Base-by-base conservation (phyloP, 2,113 vertebrate genomes). In the Balaenoptera acutorostrata region DNA sequence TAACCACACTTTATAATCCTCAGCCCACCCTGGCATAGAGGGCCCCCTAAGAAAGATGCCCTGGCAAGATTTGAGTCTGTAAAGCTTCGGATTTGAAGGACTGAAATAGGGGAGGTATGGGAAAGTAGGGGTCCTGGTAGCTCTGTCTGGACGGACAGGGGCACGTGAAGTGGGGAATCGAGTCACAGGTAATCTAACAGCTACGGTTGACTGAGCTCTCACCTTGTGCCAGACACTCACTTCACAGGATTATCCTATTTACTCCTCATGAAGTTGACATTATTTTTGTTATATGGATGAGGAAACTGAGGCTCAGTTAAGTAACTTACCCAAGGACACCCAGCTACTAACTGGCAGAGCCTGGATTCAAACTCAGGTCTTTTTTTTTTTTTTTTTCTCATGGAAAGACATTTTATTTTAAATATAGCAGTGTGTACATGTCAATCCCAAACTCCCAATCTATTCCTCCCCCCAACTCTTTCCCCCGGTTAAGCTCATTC, bases 1-100 rank as follows among this genome's bases (percentile, higher is more conserved):
- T 95, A 97, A 92, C 96, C 93, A 97, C 74, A 87, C 92, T 98
- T 98, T 98, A 98, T 98, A 96, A 97, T 86, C 85, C 92, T 96
- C 69, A 27, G 82, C 71, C 83, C 25, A 88, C 88, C 83, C 95
- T 88, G 13, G 97, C 95, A 93, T 36, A 61, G 80, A 94, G 68
- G 71, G 46, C 49, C 66, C 86, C 85, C 86, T 33, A 68, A 81
- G 90, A 89, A 85, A 88, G 46, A 69, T 0, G 12, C 11, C 4
- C 52, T 4, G 9, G 61, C 46, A 27, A 29, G 59, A 33, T 33
- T 3, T 8, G 66, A 75, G 59, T 20, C 69, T 18, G 1, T 23
- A 63, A 88, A 81, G 77, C 20, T 46, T 81, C 46, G 64, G 55
- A 25, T n/a, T 80, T 57, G 46, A 78, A 33, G 8, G 23, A 63